Conservation (phyloP, 2,888 invertebrate species). For the Deilephila porcellus region DNA sequence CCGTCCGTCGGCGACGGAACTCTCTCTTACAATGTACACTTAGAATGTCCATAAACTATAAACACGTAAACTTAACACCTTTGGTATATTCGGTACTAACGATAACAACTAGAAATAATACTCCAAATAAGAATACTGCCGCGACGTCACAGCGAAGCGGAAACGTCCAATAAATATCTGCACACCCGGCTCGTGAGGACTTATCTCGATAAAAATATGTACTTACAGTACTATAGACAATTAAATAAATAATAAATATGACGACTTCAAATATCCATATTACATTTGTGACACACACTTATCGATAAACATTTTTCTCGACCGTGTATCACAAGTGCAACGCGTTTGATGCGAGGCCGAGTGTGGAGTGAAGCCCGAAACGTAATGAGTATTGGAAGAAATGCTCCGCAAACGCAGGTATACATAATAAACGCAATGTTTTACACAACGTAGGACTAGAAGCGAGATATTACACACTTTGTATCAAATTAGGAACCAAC, state of each 20-base stretch:
- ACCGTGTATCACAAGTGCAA: neutral
- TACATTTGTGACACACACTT: neutral
- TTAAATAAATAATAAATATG: neutral
- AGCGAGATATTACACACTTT: constrained; percentile 44
- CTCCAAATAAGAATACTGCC: constrained; percentile 52
- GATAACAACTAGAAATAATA: constrained; percentile 59
- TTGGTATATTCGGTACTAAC: constrained; percentile 58
- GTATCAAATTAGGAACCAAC: constrained; percentile 33
- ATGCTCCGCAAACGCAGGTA: constrained; percentile 41
- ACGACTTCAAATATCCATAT: neutral
- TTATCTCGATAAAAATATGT: neutral
- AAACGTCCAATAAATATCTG: constrained; percentile 24
- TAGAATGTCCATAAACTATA: constrained; percentile 40
- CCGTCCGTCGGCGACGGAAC: constrained; percentile 33
- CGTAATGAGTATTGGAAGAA: constrained; percentile 61
- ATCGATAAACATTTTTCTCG: neutral
- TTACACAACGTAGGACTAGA: constrained; percentile 69
- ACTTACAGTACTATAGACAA: constrained; percentile 4
- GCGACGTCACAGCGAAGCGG: constrained; percentile 37
- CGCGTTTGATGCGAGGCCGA: constrained; percentile 30
- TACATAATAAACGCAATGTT: constrained; percentile 42
- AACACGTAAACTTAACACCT: constrained; percentile 60
- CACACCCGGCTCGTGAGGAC: neutral
- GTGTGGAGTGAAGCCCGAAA: constrained; percentile 21
- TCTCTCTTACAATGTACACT: constrained; percentile 31